These are phyloP conservation scores for Nothocercus julius DNA, from an alignment of 2,113 vertebrate genomes.

Conservation along the genomic window DNA sequence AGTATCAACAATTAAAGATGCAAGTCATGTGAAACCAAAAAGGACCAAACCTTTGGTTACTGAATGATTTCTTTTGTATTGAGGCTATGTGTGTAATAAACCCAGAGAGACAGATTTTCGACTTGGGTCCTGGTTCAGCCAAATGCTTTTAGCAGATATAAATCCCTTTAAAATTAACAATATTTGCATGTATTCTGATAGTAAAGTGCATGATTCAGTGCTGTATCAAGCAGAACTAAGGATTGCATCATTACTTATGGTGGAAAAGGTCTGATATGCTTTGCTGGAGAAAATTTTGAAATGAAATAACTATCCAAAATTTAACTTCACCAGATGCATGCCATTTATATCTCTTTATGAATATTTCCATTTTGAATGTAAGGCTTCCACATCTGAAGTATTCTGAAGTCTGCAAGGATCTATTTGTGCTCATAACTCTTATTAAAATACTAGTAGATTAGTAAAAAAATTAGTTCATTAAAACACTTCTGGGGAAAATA, in stretches of 20 bases:
- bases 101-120: not conserved
- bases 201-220: not conserved
- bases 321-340: not conserved
- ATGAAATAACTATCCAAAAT: not conserved
- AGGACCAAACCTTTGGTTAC: not conserved
- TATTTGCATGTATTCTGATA: not conserved
- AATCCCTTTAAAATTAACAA: not conserved
- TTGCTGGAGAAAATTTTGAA: not conserved
- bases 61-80: not conserved
- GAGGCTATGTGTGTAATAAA: not conserved
- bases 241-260: not conserved
- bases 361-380: not conserved
- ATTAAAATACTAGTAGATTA: not conserved
- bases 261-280: not conserved
- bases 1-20: not conserved
- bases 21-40: not conserved
- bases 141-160: not conserved
- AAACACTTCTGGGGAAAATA: not conserved
- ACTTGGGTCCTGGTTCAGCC: not conserved
- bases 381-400: not conserved
- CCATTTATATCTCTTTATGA: not conserved
- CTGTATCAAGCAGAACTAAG: not conserved
- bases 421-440: not conserved
- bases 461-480: not conserved
- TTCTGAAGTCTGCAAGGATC: not conserved